Base-by-base conservation (phyloP, 2,888 invertebrate genomes). In the Leucophenga maculata region DNA sequence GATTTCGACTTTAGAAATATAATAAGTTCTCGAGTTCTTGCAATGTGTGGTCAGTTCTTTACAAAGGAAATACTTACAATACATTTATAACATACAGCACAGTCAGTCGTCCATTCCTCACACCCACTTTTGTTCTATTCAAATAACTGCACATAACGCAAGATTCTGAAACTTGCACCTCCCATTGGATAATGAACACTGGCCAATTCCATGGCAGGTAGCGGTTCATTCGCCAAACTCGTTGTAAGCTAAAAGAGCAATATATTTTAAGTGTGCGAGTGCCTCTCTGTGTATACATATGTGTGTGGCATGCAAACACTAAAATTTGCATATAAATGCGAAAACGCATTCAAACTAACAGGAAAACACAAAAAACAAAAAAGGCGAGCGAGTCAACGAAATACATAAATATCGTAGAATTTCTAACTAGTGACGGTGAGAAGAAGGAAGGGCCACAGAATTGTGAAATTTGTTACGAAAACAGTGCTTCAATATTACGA, bases 301-400 rank as follows among this genome's bases (percentile, higher is more conserved):
- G 39, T 39, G 54, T 54, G 60, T 39, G 31, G 76, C 82, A 80
- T 82, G 81, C 82, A 79, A 82, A 76, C 82, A 73, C 74, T 81
- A 71, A 80, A 81, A 81, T 81, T 81, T 77, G 81, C 81, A 81
- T 82, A 81, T 81, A 77, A 82, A 81, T 81, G 81, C 73, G 82
- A 82, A 81, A 82, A 79, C 79, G 80, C 81, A 82, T 82, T 82
- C 78, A 74, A 77, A 80, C 80, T 80, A 79, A 82, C 79, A 77
- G 79, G 75, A 77, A 74, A 74, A 68, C 62, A 69, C 70, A 39
- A 62, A 62, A 66, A 46, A 55, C 1, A 1, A 62, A 20, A 6
- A 62, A 44, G 46, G 22, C 22, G 46, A 22, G 16, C 22, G 44
- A 46, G 22, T 14, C 78, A 80, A 76, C 78, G 82, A 82, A 80